Base-by-base conservation (phyloP, 2,888 invertebrate species). In the Xestobium rufovillosum region DNA sequence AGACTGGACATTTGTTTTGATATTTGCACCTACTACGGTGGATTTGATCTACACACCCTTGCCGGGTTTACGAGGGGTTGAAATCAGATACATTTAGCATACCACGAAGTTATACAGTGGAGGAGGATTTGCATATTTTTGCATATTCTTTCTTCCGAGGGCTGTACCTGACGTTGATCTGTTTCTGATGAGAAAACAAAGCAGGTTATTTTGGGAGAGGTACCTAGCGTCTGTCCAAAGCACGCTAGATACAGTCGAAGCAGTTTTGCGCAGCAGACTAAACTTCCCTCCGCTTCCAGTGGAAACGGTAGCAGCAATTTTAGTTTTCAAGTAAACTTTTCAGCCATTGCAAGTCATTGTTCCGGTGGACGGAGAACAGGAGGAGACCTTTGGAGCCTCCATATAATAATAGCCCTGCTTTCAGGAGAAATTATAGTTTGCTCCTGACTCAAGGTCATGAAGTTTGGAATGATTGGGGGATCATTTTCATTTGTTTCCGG, bases 341-440 rank as follows among this genome's bases (percentile, higher is more conserved):
- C 75, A 77, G 60, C 92, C 92, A 3, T 73, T 88, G n/a, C 82
- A 80, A 53, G 70, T 80, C 1, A 85, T 88, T 14, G 49, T n/a
- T 3, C 76, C 83, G 1, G 71, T 81, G 10, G 90, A 90, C 50
- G 72, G 83, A 0, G 89, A 89, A 57, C 84, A 85, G 1, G 92
- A 94, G 59, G 96, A 96, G 65, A 89, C 94, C 94, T 0, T 70
- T 92, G 11, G 97, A 98, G 61, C 87, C 90, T 1, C 87, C 95
- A 0, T 89, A 91, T 61, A 74, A 91, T 0, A n/a, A n/a, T 0
- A 96, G 96, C 47, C 83, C 86, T 1, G 72, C 80, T 1, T 98
- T 79, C 61, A 75, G 77, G 32, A 72, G 95, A 42, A 98, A 98
- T 65, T 94, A 85, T 57, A 86, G 92, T 2, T 69, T 83, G 9